phyloP scores from a whole-genome alignment of 2,888 invertebrate genomes.

The Morpho helenor region DNA sequence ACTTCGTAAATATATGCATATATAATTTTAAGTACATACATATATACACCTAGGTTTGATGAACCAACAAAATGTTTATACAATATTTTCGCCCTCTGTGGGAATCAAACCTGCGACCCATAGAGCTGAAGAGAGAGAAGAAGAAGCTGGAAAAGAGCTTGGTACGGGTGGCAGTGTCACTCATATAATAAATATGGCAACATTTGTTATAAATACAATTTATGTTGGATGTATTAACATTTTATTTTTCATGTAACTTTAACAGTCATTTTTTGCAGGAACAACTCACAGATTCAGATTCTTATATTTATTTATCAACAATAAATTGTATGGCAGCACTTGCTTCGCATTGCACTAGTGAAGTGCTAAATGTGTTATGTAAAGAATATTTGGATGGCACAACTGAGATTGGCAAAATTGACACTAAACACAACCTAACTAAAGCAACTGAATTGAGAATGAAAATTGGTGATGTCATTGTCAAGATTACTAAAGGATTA shows the following conservation, averaged over 20 bases:
- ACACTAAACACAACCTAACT: constrained; percentile 52
- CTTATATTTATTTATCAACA: constrained; percentile 89
- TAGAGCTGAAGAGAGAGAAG: too few species aligned
- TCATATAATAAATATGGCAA: too few species aligned
- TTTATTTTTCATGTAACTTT: not conserved
- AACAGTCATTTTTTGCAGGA: constrained; percentile 67
- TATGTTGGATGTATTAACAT: too few species aligned
- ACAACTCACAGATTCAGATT: constrained; percentile 87
- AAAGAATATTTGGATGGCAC: constrained; percentile 80
- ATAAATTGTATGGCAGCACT: constrained; percentile 87
- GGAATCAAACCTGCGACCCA: too few species aligned
- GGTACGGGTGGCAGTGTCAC: too few species aligned
- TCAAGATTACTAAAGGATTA: constrained; percentile 84
- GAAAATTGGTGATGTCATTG: constrained; percentile 90
- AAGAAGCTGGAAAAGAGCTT: too few species aligned
- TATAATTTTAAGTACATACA: too few species aligned
- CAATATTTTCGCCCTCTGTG: too few species aligned
- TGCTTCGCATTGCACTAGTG: constrained; percentile 82
- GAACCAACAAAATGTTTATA: too few species aligned
- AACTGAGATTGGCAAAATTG: constrained; percentile 34
- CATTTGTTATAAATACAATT: not conserved
- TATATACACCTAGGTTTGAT: too few species aligned
- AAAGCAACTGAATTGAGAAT: constrained; percentile 80
- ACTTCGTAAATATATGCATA: too few species aligned
- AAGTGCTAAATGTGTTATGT: constrained; percentile 83